Evolutionary conservation across 1,140 invertebrate genomes (phyloP).

Genomic region (Ceratitis capitata): DNA sequence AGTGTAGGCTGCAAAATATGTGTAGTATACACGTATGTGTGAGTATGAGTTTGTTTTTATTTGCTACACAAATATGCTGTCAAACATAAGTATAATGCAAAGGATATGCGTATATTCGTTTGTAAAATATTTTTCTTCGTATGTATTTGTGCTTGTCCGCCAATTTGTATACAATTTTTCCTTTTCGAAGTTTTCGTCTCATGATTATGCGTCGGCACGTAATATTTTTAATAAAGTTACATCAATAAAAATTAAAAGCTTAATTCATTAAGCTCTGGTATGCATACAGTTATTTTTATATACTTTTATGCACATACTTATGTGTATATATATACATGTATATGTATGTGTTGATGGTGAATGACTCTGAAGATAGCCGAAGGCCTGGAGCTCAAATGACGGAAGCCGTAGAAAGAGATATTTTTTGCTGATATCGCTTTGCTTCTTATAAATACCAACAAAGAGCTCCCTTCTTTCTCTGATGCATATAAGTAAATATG

Average conservation of each 20-base stretch:
- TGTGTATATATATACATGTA: not conserved
- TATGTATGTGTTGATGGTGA: not conserved
- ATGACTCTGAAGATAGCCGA: not conserved
- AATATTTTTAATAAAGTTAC: constrained; percentile 45
- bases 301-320: too few species aligned
- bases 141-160: not conserved
- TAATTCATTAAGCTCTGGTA: constrained; percentile 32
- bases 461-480: too few species aligned
- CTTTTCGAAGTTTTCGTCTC: not conserved
- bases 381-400: not conserved
- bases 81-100: too few species aligned
- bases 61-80: not conserved
- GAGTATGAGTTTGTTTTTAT: not conserved
- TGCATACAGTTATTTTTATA: constrained; percentile 3
- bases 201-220: constrained; percentile 42
- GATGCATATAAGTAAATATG: too few species aligned
- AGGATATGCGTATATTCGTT: not conserved
- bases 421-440: too few species aligned
- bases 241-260: constrained; percentile 42
- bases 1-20: too few species aligned
- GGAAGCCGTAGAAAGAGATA: not conserved
- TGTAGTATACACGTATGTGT: too few species aligned
- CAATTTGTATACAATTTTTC: not conserved
- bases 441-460: too few species aligned
- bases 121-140: not conserved